Evolutionary conservation across 92 coral and sea anemone species (phyloP).

Genomic region (Blastomussa wellsi): DNA sequence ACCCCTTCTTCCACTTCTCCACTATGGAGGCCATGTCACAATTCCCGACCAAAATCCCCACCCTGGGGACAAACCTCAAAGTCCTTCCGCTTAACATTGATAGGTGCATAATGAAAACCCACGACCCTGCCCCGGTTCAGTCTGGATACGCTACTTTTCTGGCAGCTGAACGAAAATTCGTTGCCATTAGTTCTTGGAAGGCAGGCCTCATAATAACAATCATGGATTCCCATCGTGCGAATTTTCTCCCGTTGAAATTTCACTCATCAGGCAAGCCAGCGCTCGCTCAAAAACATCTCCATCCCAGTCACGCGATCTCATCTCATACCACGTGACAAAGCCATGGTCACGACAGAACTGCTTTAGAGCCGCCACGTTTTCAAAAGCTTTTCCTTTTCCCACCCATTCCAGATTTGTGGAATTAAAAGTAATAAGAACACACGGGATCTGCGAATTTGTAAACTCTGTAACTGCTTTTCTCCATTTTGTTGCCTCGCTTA

Average conservation of each 20-base stretch:
- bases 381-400: constrained; percentile 15
- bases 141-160: no score
- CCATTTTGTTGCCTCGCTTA: constrained; percentile 12
- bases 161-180: no score
- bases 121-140: no score
- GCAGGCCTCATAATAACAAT: no score
- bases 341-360: constrained; percentile 15
- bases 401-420: constrained; percentile 12
- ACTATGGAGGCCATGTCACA: no score
- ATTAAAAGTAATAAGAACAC: constrained; percentile 18
- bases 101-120: no score
- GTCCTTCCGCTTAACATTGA: no score
- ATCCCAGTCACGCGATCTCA: constrained; percentile 12
- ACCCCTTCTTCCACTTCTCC: no score
- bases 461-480: not conserved
- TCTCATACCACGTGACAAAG: constrained; percentile 12
- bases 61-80: no score
- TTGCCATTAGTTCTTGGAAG: not conserved
- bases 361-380: not conserved
- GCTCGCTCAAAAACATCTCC: constrained; percentile 15
- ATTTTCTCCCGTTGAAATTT: not conserved
- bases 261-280: not conserved
- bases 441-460: constrained; percentile 17
- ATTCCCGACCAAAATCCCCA: no score
- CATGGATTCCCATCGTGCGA: no score